phyloP scores from a whole-genome alignment of 2,797 vertebrate species.

The Peromyscus eremicus region DNA sequence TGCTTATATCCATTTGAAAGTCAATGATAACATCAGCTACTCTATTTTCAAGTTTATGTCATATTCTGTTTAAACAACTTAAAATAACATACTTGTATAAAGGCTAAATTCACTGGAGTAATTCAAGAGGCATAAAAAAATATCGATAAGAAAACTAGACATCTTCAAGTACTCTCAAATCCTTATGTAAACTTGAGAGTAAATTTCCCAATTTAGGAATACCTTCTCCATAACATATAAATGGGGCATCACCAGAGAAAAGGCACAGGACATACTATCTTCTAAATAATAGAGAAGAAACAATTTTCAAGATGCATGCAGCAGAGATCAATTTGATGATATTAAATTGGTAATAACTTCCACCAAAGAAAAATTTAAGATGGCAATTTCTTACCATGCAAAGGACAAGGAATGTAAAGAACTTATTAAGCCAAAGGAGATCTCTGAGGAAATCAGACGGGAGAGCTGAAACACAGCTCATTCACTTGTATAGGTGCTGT shows the following conservation, averaged over 20 bases:
- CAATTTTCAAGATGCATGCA: not conserved
- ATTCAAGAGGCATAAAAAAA: constrained; percentile 44
- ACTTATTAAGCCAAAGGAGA: not conserved
- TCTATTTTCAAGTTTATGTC: constrained; percentile 77
- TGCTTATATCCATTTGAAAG: constrained; percentile 68
- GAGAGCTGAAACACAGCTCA: not conserved
- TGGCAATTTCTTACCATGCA: not conserved
- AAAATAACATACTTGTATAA: constrained; percentile 60
- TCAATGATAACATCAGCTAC: constrained; percentile 70
- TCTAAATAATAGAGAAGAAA: not conserved
- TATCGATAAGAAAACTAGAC: constrained; percentile 72
- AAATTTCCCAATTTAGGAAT: constrained; percentile 46
- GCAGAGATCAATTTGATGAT: not conserved
- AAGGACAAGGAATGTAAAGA: not conserved
- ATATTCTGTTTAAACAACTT: constrained; percentile 75
- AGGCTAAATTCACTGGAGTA: constrained; percentile 71
- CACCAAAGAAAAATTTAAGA: not conserved
- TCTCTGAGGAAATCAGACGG: not conserved
- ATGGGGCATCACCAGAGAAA: not conserved
- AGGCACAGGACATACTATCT: not conserved
- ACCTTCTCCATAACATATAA: not conserved
- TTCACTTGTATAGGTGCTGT: not conserved
- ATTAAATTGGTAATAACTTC: not conserved
- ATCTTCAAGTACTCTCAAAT: constrained; percentile 55
- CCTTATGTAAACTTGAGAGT: constrained; percentile 66